Conservation (phyloP, 2,888 invertebrate genomes). For the Diarsia rubi region DNA sequence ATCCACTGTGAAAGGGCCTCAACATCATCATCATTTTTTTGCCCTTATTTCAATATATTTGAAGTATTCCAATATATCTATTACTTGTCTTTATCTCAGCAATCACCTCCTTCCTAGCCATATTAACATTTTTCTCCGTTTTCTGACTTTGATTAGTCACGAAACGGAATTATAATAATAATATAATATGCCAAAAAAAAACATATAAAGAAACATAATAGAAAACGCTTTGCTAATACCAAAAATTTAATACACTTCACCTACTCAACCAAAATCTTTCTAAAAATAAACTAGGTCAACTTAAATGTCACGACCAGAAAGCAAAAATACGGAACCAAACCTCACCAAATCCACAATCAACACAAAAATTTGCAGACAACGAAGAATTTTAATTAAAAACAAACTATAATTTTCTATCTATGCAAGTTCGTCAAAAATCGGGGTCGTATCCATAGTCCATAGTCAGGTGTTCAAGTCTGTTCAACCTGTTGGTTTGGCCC, state of each 20-base stretch:
- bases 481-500: slow-evolving; percentile 77
- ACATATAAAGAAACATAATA: no score
- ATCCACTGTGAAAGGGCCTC: neutral
- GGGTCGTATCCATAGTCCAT: slow-evolving; percentile 68
- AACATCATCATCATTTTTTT: no score
- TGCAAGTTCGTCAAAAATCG: slow-evolving; percentile 61
- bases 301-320: neutral
- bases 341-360: neutral
- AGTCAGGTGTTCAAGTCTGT: slow-evolving; percentile 52
- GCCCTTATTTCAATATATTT: no score
- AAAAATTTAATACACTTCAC: neutral
- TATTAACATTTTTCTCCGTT: no score
- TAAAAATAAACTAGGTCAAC: neutral
- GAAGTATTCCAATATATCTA: no score
- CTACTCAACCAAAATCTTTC: neutral
- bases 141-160: no score
- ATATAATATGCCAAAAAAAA: no score
- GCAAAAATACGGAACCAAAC: neutral
- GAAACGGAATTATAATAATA: no score
- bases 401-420: slow-evolving; percentile 22
- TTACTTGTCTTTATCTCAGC: no score
- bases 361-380: slow-evolving; percentile 1
- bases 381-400: slow-evolving; percentile 1
- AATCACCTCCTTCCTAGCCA: no score
- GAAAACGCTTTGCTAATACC: no score